phyloP scores from a whole-genome alignment of 2,888 invertebrate genomes.

The Leptarthrus brevirostris region DNA sequence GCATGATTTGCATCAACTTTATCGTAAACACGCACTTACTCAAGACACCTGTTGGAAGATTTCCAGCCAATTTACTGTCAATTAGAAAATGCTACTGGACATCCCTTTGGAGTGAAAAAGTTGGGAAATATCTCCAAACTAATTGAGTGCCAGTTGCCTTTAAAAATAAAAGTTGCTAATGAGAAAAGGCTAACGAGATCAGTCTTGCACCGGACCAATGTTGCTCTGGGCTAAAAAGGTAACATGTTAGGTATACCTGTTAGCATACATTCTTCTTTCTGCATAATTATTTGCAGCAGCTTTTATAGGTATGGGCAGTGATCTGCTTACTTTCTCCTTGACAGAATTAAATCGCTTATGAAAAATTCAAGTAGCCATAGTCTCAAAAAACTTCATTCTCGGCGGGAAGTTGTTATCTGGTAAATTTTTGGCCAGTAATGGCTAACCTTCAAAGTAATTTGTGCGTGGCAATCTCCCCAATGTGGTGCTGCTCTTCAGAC shows the following conservation, averaged over 20 bases:
- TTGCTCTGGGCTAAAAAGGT: conserved; percentile 23
- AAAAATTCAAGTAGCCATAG: not conserved
- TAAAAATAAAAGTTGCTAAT: conserved; percentile 34
- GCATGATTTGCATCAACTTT: conserved; percentile 9
- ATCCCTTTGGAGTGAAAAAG: conserved; percentile 9
- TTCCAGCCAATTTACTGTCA: not conserved
- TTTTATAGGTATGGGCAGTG: not conserved
- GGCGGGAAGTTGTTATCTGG: no score
- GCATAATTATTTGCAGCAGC: conserved; percentile 18
- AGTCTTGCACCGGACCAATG: conserved; percentile 4
- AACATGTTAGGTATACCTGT: not conserved
- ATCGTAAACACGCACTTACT: no score
- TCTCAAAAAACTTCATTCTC: no score
- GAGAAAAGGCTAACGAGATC: conserved; percentile 9
- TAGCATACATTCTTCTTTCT: conserved; percentile 33
- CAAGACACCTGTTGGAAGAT: no score
- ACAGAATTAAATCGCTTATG: conserved; percentile 21
- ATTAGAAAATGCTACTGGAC: not conserved
- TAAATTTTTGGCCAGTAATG: no score
- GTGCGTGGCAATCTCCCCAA: no score
- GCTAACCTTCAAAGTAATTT: conserved; percentile 11
- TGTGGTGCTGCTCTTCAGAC: conserved; percentile 7
- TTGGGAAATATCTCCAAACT: conserved; percentile 17
- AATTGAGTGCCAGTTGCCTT: no score
- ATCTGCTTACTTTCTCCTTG: conserved; percentile 16